These are phyloP conservation scores for Thunnus thynnus DNA, from an alignment of 2,113 vertebrate genomes.

Conservation along the genomic window DNA sequence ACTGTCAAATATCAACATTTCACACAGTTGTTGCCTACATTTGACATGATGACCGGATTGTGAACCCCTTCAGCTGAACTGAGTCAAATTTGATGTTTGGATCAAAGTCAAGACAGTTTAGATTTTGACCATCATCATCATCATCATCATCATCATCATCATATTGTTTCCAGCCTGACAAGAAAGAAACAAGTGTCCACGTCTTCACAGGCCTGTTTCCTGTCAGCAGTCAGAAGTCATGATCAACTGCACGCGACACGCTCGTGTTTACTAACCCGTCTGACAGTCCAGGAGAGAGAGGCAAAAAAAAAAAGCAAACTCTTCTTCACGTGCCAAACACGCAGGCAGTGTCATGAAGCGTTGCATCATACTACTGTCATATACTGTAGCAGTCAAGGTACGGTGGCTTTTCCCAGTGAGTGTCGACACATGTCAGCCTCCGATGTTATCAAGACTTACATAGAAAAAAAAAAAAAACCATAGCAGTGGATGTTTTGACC, in stretches of 20 bases:
- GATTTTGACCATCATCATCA: not conserved
- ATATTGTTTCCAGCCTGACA: accelerated
- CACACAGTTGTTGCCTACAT: too few relatives aligned
- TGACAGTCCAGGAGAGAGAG: not conserved
- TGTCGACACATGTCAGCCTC: too few relatives aligned
- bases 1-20: too few relatives aligned
- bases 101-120: not conserved
- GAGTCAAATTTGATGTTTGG: too few relatives aligned
- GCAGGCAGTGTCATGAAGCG: slow-evolving; percentile 11
- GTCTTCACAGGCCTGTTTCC: not conserved
- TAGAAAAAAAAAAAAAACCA: too few relatives aligned
- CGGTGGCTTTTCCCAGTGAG: too few relatives aligned
- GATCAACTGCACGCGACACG: not conserved
- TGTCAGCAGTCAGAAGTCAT: not conserved
- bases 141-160: too few relatives aligned
- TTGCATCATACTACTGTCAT: not conserved
- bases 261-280: not conserved
- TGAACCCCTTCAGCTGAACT: too few relatives aligned
- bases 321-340: not conserved
- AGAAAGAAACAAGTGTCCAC: not conserved
- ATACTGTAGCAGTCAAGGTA: not conserved
- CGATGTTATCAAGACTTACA: too few relatives aligned
- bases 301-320: not conserved
- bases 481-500: too few relatives aligned
- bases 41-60: too few relatives aligned